Evolutionary conservation across 2,113 vertebrate species (phyloP), one percentile per base, ranked within the genome.

Genomic region (Scomber japonicus): DNA sequence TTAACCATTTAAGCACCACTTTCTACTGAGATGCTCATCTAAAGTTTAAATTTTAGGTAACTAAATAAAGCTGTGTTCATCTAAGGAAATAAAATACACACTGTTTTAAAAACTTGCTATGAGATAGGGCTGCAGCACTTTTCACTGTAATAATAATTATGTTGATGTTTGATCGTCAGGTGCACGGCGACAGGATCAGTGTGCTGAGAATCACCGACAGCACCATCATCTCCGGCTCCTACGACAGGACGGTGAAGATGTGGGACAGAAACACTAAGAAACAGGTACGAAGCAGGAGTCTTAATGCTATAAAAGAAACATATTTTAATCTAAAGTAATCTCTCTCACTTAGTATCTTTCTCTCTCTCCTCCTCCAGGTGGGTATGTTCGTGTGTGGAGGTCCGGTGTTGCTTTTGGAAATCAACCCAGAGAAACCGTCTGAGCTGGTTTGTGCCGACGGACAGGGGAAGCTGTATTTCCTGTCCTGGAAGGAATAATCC

Each of bases 261-360:
- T 96, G 95, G 95, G 90, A 95, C 89, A 89, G 91, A 82, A 61
- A 60, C 55, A 95, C 94, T 17, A 95, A 93, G 80, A 95, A 93
- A 87, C 95, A 95, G 93, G 94, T 94, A 27, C 3, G 21, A 21
- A 21, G n/a, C n/a, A n/a, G n/a, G 1, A 12, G 11, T 40, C 35
- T 40, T 40, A 0, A 40, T 40, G 35, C 35, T 9, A 40, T 7
- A 40, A 2, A 40, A 9, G 35, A 40, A 40, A 8, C 10, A 1
- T 40, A 40, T 40, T 9, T 40, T 2, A 40, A 40, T 40, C 6
- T 40, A 40, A 40, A 9, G 7, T 40, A 40, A 6, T 40, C 7
- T 40, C 6, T 40, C 35, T 40, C 6, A 27, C 45, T 45, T 54
- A 12, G 15, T 16, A 9, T 6, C 51, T 13, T 14, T 4, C 24